phyloP scores from a whole-genome alignment of 30 jellyfish, hydroid and myxozoan species.

The Hydractinia echinata region DNA sequence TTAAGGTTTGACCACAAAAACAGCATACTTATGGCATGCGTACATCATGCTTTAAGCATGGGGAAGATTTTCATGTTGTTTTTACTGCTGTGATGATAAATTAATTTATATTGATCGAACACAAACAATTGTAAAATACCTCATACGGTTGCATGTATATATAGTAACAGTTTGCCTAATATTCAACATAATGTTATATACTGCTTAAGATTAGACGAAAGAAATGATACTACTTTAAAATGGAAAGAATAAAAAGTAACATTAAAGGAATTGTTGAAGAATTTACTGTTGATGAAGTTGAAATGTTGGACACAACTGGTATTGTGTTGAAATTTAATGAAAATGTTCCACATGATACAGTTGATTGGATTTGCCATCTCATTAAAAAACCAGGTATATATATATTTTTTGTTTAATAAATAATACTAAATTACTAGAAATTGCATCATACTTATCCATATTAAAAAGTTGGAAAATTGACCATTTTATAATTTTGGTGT shows the following conservation, averaged over 20 bases:
- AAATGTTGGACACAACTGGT: constrained; percentile 36
- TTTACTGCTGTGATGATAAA: no score
- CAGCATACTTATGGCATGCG: background rate
- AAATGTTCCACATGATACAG: constrained; percentile 60
- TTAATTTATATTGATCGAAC: no score
- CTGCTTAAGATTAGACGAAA: background rate
- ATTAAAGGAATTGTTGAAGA: constrained; percentile 25
- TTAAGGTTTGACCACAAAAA: no score
- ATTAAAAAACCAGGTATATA: constrained; percentile 62
- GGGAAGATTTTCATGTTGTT: no score
- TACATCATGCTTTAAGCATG: no score
- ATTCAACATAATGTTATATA: background rate
- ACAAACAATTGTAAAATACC: no score
- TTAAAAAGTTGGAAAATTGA: no score
- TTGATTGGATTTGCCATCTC: constrained; percentile 63
- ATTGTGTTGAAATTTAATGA: constrained; percentile 57
- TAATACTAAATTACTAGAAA: no score
- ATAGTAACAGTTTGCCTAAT: no score
- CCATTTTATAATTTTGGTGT: no score
- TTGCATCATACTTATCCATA: no score
- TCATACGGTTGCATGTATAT: no score
- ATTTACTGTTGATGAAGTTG: constrained; percentile 21
- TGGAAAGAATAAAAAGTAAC: constrained; percentile 28
- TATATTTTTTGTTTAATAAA: background rate
- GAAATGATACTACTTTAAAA: background rate